Conservation (phyloP, 2,888 invertebrate genomes). For the Hypercompe scribonia region DNA sequence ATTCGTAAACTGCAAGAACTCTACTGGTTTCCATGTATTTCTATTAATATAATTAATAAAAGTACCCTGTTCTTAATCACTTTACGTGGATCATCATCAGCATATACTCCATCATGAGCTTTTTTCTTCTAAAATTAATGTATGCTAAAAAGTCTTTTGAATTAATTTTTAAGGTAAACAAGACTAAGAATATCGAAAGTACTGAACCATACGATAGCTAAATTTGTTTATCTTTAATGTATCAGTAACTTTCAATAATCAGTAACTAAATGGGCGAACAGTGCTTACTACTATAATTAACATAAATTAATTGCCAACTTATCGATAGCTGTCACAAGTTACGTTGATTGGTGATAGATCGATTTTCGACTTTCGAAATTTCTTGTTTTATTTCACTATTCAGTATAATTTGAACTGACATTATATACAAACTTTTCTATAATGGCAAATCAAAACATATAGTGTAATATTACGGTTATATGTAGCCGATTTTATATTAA, state of each 20-base stretch:
- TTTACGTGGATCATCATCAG: too few species aligned
- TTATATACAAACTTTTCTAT: too few species aligned
- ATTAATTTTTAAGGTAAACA: not conserved
- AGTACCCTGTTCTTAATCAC: too few species aligned
- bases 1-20: not conserved
- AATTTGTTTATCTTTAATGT: not conserved
- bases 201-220: not conserved
- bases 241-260: not conserved
- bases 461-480: too few species aligned
- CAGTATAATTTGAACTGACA: too few species aligned
- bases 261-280: not conserved
- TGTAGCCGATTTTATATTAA: too few species aligned
- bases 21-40: too few species aligned
- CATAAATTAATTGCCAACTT: not conserved
- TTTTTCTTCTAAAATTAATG: too few species aligned
- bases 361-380: not conserved
- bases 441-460: too few species aligned
- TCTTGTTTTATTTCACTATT: not conserved
- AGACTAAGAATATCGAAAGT: not conserved
- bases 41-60: too few species aligned
- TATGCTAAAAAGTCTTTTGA: not conserved
- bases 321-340: not conserved
- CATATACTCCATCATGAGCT: too few species aligned
- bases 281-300: not conserved
- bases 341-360: not conserved